Evolutionary conservation across 1,140 invertebrate genomes (phyloP), one percentile per base, ranked within the genome.

Genomic region (Camponotus vicinus): DNA sequence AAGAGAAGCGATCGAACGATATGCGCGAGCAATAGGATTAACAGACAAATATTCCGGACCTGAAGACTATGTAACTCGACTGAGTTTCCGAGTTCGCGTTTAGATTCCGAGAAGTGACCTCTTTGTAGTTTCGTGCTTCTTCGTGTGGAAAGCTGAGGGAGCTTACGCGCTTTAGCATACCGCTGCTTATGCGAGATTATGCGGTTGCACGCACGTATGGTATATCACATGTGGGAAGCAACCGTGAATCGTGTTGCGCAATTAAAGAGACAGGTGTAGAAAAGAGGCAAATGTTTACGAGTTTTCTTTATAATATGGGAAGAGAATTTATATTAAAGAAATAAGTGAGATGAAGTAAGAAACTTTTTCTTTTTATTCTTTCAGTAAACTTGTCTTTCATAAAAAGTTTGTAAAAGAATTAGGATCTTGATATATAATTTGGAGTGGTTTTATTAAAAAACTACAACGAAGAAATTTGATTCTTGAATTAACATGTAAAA

Each of bases 101-200:
- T 63, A 73, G 32, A 83, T 75, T 83, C 69, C n/a, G 8, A 18
- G 79, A 83, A 75, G 27, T 55, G 34, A 45, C 7, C 40, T n/a
- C 13, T 9, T 40, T 13, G 37, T 11, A 75, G 1, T 63, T 57
- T 61, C 40, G 32, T 40, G 32, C 8, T 45, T 37, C 55, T 82
- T 40, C 67, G 67, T 73, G 79, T 32, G 67, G 67, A 61, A 73
- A 59, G 79, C 79, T 73, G 27, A 73, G 52, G 37, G 55, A 83
- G 79, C 79, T 83, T 83, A 83, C 67, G 79, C 79, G 79, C 79
- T 75, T 83, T 83, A 83, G 55, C 52, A 63, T 70, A 40, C 13
- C 34, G 69, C 13, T 45, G 49, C 49, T 52, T 52, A 52, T 83
- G 34, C 40, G 8, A 32, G 79, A 83, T 83, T 75, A 83, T 42